Evolutionary conservation across 2,113 vertebrate species (phyloP).

Genomic region (Pica pica): DNA sequence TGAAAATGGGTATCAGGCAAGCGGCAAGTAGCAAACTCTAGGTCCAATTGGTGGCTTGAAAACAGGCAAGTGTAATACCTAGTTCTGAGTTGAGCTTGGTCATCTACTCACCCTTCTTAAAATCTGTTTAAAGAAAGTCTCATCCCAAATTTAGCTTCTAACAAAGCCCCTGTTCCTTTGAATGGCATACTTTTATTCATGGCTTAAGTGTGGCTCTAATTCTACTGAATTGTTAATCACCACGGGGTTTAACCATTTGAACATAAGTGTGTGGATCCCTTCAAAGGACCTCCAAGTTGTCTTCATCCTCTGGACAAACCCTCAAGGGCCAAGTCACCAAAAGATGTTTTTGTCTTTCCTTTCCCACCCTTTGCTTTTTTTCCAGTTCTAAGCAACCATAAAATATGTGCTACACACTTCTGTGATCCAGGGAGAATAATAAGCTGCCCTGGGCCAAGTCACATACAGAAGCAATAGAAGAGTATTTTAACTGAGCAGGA

Average conservation of each 20-base stretch:
- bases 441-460: conserved; percentile 31
- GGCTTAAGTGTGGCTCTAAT: not conserved
- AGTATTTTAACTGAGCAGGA: conserved; percentile 17
- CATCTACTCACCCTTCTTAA: not conserved
- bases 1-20: not conserved
- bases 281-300: conserved; percentile 2
- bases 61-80: not conserved
- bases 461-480: conserved; percentile 31
- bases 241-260: not conserved
- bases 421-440: conserved; percentile 9
- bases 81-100: not conserved
- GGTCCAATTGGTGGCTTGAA: not conserved
- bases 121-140: not conserved
- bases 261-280: not conserved
- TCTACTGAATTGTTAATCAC: not conserved
- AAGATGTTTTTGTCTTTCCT: conserved; percentile 20
- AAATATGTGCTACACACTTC: conserved; percentile 39
- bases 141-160: not conserved
- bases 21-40: not conserved
- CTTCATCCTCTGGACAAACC: not conserved
- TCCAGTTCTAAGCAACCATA: not conserved
- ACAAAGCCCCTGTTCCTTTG: not conserved
- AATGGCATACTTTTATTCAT: not conserved
- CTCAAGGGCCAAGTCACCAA: not conserved
- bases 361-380: conserved; percentile 7